Percentiles rank a stretch among this genome's conserved stretches.
phyloP scores from a whole-genome alignment of 2,113 vertebrate genomes.

The Blennius ocellaris region DNA sequence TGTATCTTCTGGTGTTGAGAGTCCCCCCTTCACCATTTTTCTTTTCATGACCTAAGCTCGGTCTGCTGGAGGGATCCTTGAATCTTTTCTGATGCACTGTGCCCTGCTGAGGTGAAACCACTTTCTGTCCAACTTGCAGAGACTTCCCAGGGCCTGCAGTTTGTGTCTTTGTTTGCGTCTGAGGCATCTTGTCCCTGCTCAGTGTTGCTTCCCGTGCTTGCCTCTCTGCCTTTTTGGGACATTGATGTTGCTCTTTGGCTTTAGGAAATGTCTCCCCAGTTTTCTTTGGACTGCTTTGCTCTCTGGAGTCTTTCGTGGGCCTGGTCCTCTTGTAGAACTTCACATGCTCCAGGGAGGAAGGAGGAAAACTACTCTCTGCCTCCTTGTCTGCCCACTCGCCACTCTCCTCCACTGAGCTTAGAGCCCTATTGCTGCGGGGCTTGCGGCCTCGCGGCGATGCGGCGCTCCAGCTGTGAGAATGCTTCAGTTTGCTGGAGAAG shows the following conservation, averaged over 20 bases:
- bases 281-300: slow-evolving; percentile 84
- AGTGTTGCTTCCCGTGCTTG: slow-evolving; percentile 42
- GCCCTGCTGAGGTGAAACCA: slow-evolving; percentile 20
- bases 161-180: slow-evolving; percentile 32
- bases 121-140: slow-evolving; percentile 41
- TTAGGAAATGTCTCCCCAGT: slow-evolving; percentile 66
- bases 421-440: slow-evolving; percentile 51
- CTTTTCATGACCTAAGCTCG: slow-evolving; percentile 50
- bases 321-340: slow-evolving; percentile 67
- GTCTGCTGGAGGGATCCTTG: slow-evolving; percentile 52
- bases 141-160: slow-evolving; percentile 50
- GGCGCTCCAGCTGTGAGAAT: slow-evolving; percentile 72
- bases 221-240: slow-evolving; percentile 69
- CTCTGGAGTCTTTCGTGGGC: slow-evolving; percentile 64
- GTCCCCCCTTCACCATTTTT: slow-evolving; percentile 33
- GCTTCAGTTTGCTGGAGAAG: slow-evolving; percentile 73
- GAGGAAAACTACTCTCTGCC: slow-evolving; percentile 49
- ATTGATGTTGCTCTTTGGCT: slow-evolving; percentile 71
- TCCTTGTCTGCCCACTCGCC: slow-evolving; percentile 55
- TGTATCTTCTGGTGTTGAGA: slow-evolving; percentile 35
- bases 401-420: slow-evolving; percentile 64
- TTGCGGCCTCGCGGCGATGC: slow-evolving; percentile 60
- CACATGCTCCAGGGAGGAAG: slow-evolving; percentile 59
- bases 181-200: slow-evolving; percentile 51
- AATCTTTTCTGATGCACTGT: slow-evolving; percentile 45